A percentile compares a stretch with the other conserved stretches of the same genome.
Evolutionary conservation across 2,113 vertebrate species (phyloP).

Genomic region (Dasyprocta punctata): DNA sequence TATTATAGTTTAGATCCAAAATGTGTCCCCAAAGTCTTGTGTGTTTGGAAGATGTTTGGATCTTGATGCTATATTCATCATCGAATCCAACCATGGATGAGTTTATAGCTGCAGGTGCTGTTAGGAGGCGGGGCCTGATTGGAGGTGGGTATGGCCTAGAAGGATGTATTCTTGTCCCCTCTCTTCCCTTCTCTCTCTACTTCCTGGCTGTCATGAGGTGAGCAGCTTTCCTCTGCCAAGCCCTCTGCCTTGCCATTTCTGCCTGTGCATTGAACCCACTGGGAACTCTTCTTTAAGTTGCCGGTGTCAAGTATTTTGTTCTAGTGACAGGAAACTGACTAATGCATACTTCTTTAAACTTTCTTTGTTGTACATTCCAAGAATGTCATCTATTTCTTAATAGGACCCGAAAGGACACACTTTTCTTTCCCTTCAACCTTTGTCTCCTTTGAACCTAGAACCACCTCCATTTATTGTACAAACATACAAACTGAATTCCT

Average conservation of each 20-base stretch:
- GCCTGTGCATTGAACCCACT: background rate
- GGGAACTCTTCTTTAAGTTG: background rate
- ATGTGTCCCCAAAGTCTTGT: background rate
- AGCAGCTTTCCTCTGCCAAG: background rate
- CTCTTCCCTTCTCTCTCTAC: background rate
- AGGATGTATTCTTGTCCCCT: background rate
- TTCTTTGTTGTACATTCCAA: background rate
- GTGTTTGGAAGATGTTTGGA: background rate
- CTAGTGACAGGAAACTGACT: background rate
- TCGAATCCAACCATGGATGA: background rate
- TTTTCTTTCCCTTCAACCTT: background rate
- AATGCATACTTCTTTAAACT: background rate
- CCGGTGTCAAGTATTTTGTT: background rate
- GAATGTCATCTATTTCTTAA: background rate
- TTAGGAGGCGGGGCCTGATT: background rate
- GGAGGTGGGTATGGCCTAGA: background rate
- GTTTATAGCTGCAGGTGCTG: background rate
- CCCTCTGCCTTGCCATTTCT: background rate
- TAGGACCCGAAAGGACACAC: no score
- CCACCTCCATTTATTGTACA: background rate
- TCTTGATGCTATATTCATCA: background rate
- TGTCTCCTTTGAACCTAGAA: background rate
- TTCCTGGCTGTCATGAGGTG: background rate
- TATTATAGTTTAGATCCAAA: background rate
- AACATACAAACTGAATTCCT: background rate